Conservation (phyloP, 1,140 invertebrate genomes). For the Drosophila nigromelanica region DNA sequence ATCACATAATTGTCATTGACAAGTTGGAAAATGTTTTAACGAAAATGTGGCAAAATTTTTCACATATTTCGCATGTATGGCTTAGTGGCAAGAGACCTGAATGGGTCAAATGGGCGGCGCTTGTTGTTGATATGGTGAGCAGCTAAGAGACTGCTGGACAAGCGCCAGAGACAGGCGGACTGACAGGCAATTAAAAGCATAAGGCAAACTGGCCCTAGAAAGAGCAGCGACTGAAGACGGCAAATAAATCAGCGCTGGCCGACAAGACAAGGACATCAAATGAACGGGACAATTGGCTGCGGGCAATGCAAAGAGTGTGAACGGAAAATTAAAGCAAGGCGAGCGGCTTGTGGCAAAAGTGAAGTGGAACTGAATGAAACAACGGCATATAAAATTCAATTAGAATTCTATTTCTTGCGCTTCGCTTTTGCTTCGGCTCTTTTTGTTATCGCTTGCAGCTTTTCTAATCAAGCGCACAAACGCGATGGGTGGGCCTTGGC, state of each 20-base stretch:
- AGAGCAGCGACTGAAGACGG: conserved; percentile 42
- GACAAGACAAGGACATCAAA: conserved; percentile 66
- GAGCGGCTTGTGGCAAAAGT: conserved; percentile 14
- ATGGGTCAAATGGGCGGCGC: background rate
- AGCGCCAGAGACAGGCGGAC: conserved; percentile 8
- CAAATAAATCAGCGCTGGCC: conserved; percentile 68
- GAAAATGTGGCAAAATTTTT: conserved; percentile 47
- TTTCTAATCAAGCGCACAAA: conserved; percentile 76
- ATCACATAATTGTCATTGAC: conserved; percentile 58
- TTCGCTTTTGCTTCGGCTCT: conserved; percentile 24
- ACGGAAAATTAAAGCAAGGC: conserved; percentile 25
- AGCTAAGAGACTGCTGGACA: conserved; percentile 4
- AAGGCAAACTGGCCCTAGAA: conserved; percentile 52
- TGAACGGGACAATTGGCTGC: conserved; percentile 36
- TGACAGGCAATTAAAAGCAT: conserved; percentile 77
- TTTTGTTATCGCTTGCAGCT: conserved; percentile 71
- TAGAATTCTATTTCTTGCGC: conserved; percentile 65
- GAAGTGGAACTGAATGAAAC: conserved; percentile 32
- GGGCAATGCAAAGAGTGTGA: conserved; percentile 50
- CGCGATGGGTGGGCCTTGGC: conserved; percentile 3
- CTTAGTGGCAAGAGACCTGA: background rate
- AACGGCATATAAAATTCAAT: conserved; percentile 74
- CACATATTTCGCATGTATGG: conserved; percentile 25
- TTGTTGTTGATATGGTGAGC: conserved; percentile 43
- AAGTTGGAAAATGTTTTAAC: conserved; percentile 48